These are phyloP conservation scores for Hystrix cristata DNA, from an alignment of 2,113 vertebrate genomes.

Conservation along the genomic window DNA sequence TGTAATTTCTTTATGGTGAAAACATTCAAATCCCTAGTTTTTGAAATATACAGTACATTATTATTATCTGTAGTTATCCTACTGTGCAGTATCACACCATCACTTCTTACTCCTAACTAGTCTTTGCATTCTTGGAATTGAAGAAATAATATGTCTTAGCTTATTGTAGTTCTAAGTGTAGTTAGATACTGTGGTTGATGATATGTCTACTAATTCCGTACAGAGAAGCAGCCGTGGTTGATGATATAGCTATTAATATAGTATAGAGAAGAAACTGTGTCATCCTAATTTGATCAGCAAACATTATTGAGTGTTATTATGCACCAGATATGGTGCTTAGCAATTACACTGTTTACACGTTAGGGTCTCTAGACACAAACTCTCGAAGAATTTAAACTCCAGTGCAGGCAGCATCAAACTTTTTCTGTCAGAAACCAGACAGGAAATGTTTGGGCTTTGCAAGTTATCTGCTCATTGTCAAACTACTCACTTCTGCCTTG, in stretches of 20 bases:
- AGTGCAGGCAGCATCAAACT: background rate
- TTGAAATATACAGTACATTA: background rate
- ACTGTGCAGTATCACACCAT: background rate
- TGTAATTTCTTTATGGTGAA: background rate
- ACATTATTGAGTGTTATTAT: background rate
- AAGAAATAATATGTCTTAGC: background rate
- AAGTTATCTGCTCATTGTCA: background rate
- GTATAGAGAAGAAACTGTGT: background rate
- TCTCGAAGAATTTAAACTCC: background rate
- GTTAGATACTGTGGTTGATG: background rate
- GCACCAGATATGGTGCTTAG: background rate
- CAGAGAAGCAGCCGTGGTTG: background rate
- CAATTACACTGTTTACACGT: background rate
- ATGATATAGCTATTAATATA: background rate
- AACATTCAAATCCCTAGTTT: background rate
- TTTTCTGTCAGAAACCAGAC: background rate
- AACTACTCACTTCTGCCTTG: background rate
- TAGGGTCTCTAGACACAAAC: background rate
- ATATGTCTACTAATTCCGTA: background rate
- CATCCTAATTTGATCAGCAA: constrained; percentile 1
- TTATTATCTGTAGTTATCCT: background rate
- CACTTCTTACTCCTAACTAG: background rate
- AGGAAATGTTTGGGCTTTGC: constrained; percentile 36
- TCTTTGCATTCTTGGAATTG: background rate
- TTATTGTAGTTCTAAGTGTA: background rate